Evolutionary conservation across 2,113 vertebrate genomes (phyloP).

Genomic region (Hippocampus abdominalis): DNA sequence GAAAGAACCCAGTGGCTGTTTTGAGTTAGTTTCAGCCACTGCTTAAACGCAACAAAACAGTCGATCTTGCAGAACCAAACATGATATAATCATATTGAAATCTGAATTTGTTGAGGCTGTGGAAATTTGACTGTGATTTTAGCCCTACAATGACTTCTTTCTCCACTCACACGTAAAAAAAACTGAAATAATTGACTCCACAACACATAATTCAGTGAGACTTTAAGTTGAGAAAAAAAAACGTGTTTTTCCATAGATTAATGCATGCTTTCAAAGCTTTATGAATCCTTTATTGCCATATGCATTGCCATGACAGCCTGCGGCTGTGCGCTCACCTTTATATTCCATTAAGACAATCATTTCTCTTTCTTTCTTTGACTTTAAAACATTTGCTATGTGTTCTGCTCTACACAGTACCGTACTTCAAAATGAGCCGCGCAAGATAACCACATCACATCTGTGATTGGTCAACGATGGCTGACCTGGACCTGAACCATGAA

Average conservation of each 20-base stretch:
- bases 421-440: slow-evolving; percentile 1
- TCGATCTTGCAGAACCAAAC: slow-evolving; percentile 3
- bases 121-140: not conserved
- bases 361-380: slow-evolving; percentile 1
- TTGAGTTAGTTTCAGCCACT: slow-evolving; percentile 1
- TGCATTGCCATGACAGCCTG: not conserved
- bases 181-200: not conserved
- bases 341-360: not conserved
- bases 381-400: not conserved
- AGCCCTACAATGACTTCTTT: slow-evolving; percentile 9
- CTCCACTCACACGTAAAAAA: slow-evolving; percentile 7
- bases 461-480: slow-evolving; percentile 1
- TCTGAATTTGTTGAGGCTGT: not conserved
- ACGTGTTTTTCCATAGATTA: not conserved
- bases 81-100: not conserved
- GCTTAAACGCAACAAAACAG: not conserved
- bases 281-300: not conserved
- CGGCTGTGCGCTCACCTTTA: not conserved
- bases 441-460: not conserved
- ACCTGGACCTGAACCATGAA: not conserved
- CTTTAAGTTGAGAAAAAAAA: not conserved
- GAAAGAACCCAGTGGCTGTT: not conserved
- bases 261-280: not conserved
- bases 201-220: not conserved
- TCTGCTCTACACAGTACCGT: not conserved